phyloP scores from a whole-genome alignment of 2,797 vertebrate species.

The Chromis chromis region DNA sequence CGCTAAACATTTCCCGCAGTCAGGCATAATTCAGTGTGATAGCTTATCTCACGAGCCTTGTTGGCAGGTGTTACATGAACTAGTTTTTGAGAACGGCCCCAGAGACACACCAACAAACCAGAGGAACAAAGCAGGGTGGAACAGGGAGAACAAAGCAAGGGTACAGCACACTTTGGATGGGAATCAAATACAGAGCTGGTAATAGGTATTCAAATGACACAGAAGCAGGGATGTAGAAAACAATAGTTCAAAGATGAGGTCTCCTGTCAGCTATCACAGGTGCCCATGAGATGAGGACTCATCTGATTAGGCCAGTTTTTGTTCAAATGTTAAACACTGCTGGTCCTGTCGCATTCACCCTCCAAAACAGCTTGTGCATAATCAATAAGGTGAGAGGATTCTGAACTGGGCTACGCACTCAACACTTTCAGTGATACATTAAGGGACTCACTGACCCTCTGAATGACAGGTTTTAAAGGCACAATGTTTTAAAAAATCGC shows the following conservation, averaged over 20 bases:
- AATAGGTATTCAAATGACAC: background rate
- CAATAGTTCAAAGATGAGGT: background rate
- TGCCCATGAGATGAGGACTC: background rate
- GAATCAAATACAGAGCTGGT: background rate
- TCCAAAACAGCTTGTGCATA: background rate
- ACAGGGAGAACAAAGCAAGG: background rate
- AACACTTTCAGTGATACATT: background rate
- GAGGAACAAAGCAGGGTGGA: background rate
- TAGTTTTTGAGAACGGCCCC: background rate
- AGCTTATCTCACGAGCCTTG: background rate
- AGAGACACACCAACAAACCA: background rate
- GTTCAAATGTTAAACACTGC: background rate
- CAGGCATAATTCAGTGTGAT: background rate
- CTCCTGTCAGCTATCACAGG: background rate
- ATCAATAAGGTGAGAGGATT: background rate
- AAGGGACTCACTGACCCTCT: constrained; percentile 7
- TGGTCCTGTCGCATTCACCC: background rate
- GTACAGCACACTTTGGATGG: background rate
- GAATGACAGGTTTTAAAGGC: too few species aligned
- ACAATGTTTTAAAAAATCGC: too few species aligned
- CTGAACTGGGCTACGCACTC: background rate
- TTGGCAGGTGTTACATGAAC: background rate
- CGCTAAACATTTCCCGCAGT: background rate
- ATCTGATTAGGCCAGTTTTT: background rate
- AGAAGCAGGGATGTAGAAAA: background rate